Percentiles rank a stretch among this genome's conserved stretches.
These are phyloP conservation scores for Spodoptera exigua DNA, from an alignment of 2,888 invertebrate species.

Conservation along the genomic window DNA sequence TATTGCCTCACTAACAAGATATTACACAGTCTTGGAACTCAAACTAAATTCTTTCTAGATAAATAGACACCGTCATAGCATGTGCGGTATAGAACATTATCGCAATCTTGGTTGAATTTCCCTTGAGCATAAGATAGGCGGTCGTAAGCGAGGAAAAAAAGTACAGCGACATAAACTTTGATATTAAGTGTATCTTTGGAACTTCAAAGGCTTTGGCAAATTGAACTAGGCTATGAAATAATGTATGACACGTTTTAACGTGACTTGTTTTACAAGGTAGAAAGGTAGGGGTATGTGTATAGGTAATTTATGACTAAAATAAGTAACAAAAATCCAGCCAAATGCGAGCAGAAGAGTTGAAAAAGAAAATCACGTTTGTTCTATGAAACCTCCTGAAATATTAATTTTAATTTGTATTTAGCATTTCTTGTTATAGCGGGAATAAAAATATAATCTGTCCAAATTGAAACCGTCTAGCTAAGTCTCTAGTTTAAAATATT, in stretches of 20 bases:
- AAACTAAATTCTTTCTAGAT: constrained; percentile 15
- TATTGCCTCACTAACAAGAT: background rate
- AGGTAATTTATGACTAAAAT: too few relatives aligned
- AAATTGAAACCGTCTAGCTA: too few relatives aligned
- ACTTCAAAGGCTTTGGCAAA: constrained; percentile 5
- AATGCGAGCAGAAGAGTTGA: too few relatives aligned
- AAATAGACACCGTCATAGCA: constrained; percentile 8
- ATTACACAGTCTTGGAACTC: background rate
- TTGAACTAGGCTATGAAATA: background rate
- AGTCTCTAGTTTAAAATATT: too few relatives aligned
- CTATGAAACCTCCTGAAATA: too few relatives aligned
- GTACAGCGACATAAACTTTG: constrained; percentile 13
- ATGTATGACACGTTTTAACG: background rate
- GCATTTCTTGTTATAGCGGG: too few relatives aligned
- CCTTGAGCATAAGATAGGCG: constrained; percentile 32
- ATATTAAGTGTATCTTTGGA: background rate
- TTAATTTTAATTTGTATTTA: too few relatives aligned
- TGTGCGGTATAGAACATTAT: constrained; percentile 17
- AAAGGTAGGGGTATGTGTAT: too few relatives aligned
- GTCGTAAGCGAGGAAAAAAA: constrained; percentile 25
- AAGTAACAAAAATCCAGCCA: too few relatives aligned
- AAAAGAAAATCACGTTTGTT: too few relatives aligned
- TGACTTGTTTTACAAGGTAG: too few relatives aligned
- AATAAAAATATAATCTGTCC: too few relatives aligned
- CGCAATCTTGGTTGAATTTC: constrained; percentile 41